These are phyloP conservation scores for Anastatus disparis DNA, from an alignment of 1,140 invertebrate genomes.

Conservation along the genomic window DNA sequence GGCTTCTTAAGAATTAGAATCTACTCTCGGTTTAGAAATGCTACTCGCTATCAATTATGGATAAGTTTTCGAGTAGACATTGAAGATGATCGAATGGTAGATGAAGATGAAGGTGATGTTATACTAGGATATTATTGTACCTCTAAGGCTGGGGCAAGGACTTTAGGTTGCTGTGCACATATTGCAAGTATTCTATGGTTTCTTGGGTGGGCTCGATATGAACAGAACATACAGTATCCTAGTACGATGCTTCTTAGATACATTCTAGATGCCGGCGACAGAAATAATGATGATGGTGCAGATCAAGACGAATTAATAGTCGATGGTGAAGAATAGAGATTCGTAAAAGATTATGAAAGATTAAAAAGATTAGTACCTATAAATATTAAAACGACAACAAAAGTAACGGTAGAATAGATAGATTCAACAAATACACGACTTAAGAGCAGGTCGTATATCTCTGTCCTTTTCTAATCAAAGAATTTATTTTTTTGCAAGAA, in stretches of 20 bases:
- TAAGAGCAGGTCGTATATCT: not conserved
- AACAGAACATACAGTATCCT: constrained; percentile 4
- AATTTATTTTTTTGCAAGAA: too few relatives aligned
- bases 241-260: not conserved
- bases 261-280: not conserved
- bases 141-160: not conserved
- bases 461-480: too few relatives aligned
- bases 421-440: not conserved
- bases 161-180: constrained; percentile 14
- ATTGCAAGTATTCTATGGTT: constrained; percentile 13
- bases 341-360: not conserved
- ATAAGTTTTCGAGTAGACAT: not conserved
- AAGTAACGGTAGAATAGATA: not conserved
- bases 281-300: not conserved
- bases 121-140: constrained; percentile 18
- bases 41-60: not conserved
- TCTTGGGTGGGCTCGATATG: not conserved
- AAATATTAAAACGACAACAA: not conserved
- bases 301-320: not conserved
- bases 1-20: constrained; percentile 39
- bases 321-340: not conserved
- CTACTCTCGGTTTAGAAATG: constrained; percentile 4
- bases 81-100: not conserved
- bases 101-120: not conserved
- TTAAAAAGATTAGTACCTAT: not conserved